phyloP scores from a whole-genome alignment of 2,797 vertebrate genomes.

The Dendrocincla tyrannina region DNA sequence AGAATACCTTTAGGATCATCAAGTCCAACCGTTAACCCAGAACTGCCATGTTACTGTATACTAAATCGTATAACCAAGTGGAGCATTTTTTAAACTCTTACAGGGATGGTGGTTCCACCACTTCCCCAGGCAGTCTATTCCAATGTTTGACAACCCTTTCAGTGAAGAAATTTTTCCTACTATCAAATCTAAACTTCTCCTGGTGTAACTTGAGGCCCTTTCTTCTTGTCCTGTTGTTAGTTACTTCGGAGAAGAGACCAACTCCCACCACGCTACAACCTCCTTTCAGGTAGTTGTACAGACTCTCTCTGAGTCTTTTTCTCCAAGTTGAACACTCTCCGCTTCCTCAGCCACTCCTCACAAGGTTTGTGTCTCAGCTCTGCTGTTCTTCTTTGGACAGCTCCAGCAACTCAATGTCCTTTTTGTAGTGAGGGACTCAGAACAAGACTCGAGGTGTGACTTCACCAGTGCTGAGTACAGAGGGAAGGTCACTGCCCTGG shows the following conservation, averaged over 20 bases:
- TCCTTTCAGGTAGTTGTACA: neutral
- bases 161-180: neutral
- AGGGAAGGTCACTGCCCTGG: neutral
- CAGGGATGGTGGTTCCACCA: neutral
- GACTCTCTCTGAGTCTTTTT: neutral
- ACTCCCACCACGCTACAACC: neutral
- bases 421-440: neutral
- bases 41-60: neutral
- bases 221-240: neutral
- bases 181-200: neutral
- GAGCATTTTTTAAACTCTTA: neutral
- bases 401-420: neutral
- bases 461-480: neutral
- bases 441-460: accelerated
- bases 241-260: neutral
- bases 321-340: accelerated
- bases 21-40: neutral
- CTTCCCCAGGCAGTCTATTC: neutral
- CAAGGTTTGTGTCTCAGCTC: neutral
- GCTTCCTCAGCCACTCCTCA: neutral
- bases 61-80: neutral
- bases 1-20: neutral
- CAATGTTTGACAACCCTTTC: neutral
- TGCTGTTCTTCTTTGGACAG: neutral
- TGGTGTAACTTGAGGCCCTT: neutral